A percentile compares a stretch with the other conserved stretches of the same genome.
These are phyloP conservation scores for Dermochelys coriacea DNA, from an alignment of 2,797 vertebrate genomes.

Conservation along the genomic window DNA sequence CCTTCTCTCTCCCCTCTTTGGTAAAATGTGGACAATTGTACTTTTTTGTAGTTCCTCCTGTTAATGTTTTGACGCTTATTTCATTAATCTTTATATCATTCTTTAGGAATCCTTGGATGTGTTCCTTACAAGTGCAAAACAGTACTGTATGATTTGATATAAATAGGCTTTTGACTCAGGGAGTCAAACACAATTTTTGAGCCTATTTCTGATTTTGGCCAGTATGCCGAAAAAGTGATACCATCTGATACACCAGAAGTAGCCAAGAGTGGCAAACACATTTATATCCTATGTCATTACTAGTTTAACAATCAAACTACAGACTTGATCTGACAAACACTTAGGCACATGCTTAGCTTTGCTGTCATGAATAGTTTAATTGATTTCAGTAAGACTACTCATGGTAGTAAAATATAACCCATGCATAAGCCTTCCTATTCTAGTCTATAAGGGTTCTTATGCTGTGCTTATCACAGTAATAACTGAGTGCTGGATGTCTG, in stretches of 20 bases:
- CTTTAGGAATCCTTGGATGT: neutral
- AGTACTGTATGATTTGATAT: neutral
- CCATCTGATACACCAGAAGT: neutral
- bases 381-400: rapidly evolving
- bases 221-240: neutral
- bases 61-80: neutral
- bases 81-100: neutral
- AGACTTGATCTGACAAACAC: neutral
- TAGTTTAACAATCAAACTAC: neutral
- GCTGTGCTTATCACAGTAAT: neutral
- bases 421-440: neutral
- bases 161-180: neutral
- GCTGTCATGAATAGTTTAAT: neutral
- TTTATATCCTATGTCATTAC: neutral
- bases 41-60: neutral
- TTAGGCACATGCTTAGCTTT: neutral
- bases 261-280: neutral
- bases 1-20: neutral
- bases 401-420: neutral
- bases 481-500: neutral
- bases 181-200: neutral
- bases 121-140: neutral
- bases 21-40: neutral
- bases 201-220: neutral
- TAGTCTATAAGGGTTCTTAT: neutral